Base-by-base conservation (phyloP, 2,797 vertebrate species). In the Varecia variegata region DNA sequence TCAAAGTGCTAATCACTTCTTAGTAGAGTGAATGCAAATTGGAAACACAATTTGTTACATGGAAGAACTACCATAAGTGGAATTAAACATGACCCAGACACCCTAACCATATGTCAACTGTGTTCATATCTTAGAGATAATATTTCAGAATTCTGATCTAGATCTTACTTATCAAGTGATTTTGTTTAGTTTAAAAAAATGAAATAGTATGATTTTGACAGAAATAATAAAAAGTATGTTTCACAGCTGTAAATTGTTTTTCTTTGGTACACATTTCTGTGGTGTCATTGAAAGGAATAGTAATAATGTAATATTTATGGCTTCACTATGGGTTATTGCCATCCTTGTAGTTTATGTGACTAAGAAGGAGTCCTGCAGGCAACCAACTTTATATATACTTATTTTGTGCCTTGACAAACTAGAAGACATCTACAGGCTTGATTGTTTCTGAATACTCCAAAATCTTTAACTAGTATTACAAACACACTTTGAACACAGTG, bases 171-270 rank as follows among this genome's bases (percentile, higher is more conserved):
- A 65, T 32, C 10, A 81, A 32, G 13, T 83, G n/a, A 74, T 30
- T 90, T 92, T 87, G 9, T 73, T 96, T 94, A 84, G 23, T 79
- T 89, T 20, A 43, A 54, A 45, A 91, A 70, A 30, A 45, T 38
- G 74, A 14, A 77, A 68, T n/a, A 70, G 35, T 45, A 79, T 77
- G 43, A 58, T 77, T 94, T 94, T 89, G 20, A 73, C 13, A 80
- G 3, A 88, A 94, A 43, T 88, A 71, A 86, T 60, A 80, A 90
- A 76, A 85, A 90, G 1, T 27, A 43, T 88, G 30, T 65, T 88
- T 90, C 79, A 23, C 7, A 40, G 32, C 18, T 80, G 2, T 62
- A 62, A 74, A 60, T 88, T 43, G 38, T 74, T 90, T 47, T 89
- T 81, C 38, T 77, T 94, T 81, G 40, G 38, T 77, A n/a, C 2